phyloP scores from a whole-genome alignment of 1,140 invertebrate genomes.

The Acromyrmex charruanus region DNA sequence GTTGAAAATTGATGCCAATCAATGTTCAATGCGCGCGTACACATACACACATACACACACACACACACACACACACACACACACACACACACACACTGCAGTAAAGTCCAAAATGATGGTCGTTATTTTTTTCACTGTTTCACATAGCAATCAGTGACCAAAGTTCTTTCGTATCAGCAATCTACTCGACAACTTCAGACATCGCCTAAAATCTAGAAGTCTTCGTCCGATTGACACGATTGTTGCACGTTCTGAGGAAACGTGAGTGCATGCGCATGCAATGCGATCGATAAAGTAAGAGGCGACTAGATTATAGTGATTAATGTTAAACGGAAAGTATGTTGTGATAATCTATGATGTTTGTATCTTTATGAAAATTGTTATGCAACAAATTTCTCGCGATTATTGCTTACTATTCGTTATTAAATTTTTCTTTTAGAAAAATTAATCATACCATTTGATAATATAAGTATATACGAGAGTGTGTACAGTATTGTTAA shows the following conservation, averaged over 20 bases:
- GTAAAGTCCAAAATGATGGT: conserved; percentile 1
- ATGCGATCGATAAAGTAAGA: conserved; percentile 11
- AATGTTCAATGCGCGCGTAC: background rate
- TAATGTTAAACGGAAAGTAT: background rate
- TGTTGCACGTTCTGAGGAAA: background rate
- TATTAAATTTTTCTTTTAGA: background rate
- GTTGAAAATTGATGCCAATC: conserved; percentile 52
- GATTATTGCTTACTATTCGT: background rate
- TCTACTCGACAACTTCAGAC: background rate
- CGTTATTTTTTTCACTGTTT: conserved; percentile 6
- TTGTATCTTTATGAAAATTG: background rate
- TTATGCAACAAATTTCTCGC: background rate
- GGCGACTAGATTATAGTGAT: conserved; percentile 20
- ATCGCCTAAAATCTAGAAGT: background rate
- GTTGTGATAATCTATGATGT: background rate
- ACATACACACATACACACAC: no score
- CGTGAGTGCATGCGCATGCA: conserved; percentile 1
- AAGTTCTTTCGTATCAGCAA: background rate
- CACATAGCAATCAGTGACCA: background rate
- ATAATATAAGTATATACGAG: background rate
- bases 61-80: no score
- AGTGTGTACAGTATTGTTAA: background rate
- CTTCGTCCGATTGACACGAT: background rate
- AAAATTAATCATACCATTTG: background rate
- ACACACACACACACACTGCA: no score